phyloP scores from a whole-genome alignment of 2,113 vertebrate species.

The Athene cunicularia region DNA sequence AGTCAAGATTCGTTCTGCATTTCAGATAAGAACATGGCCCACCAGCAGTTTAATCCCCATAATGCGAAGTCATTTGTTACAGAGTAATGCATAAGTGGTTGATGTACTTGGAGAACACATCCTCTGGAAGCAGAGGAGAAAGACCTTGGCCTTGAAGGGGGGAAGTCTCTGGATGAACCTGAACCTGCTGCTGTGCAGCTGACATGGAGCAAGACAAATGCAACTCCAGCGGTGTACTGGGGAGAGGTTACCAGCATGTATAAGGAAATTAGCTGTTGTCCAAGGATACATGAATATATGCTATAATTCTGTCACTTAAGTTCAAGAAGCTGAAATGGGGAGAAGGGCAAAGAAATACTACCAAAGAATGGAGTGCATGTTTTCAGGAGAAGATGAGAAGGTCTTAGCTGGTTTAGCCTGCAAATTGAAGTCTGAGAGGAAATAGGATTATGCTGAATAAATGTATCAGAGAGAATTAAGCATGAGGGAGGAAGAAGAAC shows the following conservation, averaged over 20 bases:
- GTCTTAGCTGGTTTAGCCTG: slow-evolving; percentile 46
- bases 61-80: neutral
- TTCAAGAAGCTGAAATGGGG: neutral
- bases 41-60: slow-evolving; percentile 30
- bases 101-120: neutral
- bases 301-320: neutral
- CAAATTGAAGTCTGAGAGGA: slow-evolving; percentile 8
- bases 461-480: slow-evolving; percentile 20
- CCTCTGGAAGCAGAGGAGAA: neutral
- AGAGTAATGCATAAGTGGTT: neutral
- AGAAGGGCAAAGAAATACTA: neutral
- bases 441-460: slow-evolving; percentile 46
- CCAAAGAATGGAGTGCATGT: neutral
- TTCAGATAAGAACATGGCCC: neutral
- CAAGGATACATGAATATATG: neutral
- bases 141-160: neutral
- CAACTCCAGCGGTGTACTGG: rapidly evolving
- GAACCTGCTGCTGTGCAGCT: neutral
- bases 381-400: neutral
- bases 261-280: neutral
- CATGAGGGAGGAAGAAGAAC: neutral
- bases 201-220: neutral
- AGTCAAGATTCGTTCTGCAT: neutral
- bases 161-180: neutral
- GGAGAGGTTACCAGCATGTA: neutral